Conservation (phyloP, 2,888 invertebrate genomes). For the Trilocha varians region DNA sequence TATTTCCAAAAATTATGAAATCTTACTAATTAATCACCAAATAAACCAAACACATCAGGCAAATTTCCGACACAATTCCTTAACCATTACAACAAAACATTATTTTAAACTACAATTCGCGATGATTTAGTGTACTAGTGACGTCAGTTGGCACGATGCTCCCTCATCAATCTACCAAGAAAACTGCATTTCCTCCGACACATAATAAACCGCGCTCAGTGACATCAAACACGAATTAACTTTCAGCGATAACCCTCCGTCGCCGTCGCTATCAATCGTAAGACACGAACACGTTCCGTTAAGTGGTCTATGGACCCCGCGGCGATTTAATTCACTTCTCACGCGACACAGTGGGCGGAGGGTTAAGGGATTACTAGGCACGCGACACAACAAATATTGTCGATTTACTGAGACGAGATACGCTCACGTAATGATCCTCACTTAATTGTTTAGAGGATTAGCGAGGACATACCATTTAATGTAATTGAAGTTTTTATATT, state of each 20-base stretch:
- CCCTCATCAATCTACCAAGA: slow-evolving; percentile 19
- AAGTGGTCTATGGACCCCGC: slow-evolving; percentile 63
- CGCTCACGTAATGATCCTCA: slow-evolving; percentile 52
- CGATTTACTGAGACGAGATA: slow-evolving; percentile 51
- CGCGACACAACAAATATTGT: slow-evolving; percentile 68
- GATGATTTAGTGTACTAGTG: too few species aligned
- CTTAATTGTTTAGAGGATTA: slow-evolving; percentile 35
- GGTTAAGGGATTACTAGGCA: slow-evolving; percentile 62
- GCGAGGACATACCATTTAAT: slow-evolving; percentile 13
- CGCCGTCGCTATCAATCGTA: slow-evolving; percentile 54
- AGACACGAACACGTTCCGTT: slow-evolving; percentile 59
- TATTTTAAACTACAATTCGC: background rate
- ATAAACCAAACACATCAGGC: too few species aligned
- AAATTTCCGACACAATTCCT: too few species aligned
- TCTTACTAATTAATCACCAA: too few species aligned
- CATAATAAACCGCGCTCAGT: slow-evolving; percentile 55
- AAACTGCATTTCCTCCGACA: slow-evolving; percentile 54
- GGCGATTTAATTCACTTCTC: slow-evolving; percentile 66
- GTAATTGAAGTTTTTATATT: background rate
- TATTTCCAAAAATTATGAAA: too few species aligned
- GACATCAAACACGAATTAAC: slow-evolving; percentile 70
- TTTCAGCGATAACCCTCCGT: slow-evolving; percentile 52
- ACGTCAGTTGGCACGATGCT: background rate
- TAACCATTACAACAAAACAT: too few species aligned
- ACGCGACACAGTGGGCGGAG: slow-evolving; percentile 53